phyloP scores from a whole-genome alignment of 1,140 invertebrate species.

The Tetranychus urticae region DNA sequence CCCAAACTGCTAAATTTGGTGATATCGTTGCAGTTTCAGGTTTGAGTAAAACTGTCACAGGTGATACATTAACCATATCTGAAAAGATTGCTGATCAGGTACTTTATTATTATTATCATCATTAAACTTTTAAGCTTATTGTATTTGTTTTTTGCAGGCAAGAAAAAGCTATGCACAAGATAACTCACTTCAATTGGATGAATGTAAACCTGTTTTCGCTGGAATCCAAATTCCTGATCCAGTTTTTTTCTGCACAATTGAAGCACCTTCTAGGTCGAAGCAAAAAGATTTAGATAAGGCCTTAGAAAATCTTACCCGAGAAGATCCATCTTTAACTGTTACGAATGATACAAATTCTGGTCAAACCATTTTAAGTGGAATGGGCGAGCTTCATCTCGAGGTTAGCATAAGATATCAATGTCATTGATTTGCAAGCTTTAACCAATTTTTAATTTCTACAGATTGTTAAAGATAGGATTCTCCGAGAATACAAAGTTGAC shows the following conservation, averaged over 20 bases:
- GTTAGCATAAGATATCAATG: not conserved
- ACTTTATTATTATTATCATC: not conserved
- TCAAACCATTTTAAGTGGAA: constrained; percentile 53
- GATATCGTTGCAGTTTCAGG: constrained; percentile 76
- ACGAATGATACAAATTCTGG: constrained; percentile 45
- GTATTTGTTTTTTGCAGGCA: not conserved
- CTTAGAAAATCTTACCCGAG: constrained; percentile 53
- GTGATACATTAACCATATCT: constrained; percentile 29
- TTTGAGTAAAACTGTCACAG: constrained; percentile 52
- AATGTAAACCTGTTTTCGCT: constrained; percentile 22
- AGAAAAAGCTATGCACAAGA: not conserved
- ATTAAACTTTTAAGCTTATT: not conserved
- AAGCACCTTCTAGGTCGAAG: constrained; percentile 52
- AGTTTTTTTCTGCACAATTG: constrained; percentile 90
- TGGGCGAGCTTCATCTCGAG: constrained; percentile 93
- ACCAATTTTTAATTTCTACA: not conserved
- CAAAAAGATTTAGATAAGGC: constrained; percentile 57
- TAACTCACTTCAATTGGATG: constrained; percentile 1
- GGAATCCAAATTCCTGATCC: constrained; percentile 57
- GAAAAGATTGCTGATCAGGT: not conserved
- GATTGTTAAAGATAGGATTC: constrained; percentile 63
- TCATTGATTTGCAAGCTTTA: not conserved
- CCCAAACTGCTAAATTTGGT: constrained; percentile 37
- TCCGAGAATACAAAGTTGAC: constrained; percentile 70
- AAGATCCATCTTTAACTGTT: constrained; percentile 80